Evolutionary conservation across 2,888 invertebrate species (phyloP), one percentile per base, ranked within the genome.

Genomic region (Pollenia griseotomentosa): DNA sequence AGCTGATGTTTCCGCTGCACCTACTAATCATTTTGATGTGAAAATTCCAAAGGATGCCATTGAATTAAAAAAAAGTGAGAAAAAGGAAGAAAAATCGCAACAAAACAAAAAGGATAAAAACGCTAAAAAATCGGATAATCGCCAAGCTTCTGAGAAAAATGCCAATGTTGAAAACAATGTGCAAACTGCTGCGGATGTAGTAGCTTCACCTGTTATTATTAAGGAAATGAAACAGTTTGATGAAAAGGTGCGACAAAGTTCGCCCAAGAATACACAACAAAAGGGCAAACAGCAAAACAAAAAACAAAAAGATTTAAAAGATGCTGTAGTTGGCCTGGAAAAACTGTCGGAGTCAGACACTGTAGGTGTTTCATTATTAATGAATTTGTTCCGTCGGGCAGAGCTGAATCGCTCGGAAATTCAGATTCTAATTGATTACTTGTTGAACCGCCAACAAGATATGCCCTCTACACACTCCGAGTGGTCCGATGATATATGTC

Each of bases 401-500:
- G 96, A 96, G 89, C 95, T 98, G 68, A 97, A 97, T 88, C 97
- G 97, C 90, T 96, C 95, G 83, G 98, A 98, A 94, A 96, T 98
- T 89, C 98, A 98, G 94, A 95, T 96, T 89, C 95, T 98, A 81
- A 98, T 98, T 89, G 98, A 98, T 93, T 96, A 97, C 89, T 95
- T 98, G 90, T 95, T 98, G 89, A 97, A 98, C 94, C 97, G 97
- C 92, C 98, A 98, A 93, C 96, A 97, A 92, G 96, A 96, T 92
- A 96, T 96, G 87, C 94, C 95, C 89, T 96, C 96, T 0, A 95
- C 96, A 88, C 96, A 96, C 91, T 96, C 97, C 3, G 97, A 98
- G 91, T 97, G 97, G 97, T 96, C 96, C 74, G 97, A 97, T 95
- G 98, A 98, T 93, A 97, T 97, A 1, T 95, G 97, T 88, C 96